Evolutionary conservation across 2,888 invertebrate species (phyloP).

Genomic region (Conus canariensis): DNA sequence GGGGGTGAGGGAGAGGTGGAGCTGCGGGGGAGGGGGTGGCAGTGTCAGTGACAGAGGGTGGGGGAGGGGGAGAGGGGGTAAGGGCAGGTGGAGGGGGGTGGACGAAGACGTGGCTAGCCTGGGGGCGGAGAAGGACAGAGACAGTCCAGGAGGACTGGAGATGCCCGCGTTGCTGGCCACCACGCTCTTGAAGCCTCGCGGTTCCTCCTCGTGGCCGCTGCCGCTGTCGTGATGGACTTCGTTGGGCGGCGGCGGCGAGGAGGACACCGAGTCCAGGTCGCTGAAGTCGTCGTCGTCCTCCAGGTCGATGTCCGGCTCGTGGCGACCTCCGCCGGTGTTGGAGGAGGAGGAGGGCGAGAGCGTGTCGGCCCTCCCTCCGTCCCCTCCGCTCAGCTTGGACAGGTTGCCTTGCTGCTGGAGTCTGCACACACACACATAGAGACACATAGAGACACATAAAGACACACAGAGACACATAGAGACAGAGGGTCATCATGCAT

Average conservation of each 20-base stretch:
- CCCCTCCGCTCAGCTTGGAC: slow-evolving; percentile 43
- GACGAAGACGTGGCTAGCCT: neutral
- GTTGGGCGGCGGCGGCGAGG: slow-evolving; percentile 13
- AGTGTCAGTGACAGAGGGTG: slow-evolving; percentile 11
- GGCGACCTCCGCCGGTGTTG: slow-evolving; percentile 45
- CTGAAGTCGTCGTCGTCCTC: slow-evolving; percentile 54
- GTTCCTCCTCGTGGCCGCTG: slow-evolving; percentile 11
- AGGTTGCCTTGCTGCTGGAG: slow-evolving; percentile 50
- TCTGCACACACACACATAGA: slow-evolving; percentile 39
- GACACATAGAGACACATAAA: neutral
- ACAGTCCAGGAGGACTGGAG: neutral
- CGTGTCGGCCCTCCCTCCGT: slow-evolving; percentile 40
- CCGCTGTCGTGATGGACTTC: slow-evolving; percentile 26
- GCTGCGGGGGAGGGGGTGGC: slow-evolving; percentile 8
- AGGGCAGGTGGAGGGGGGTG: neutral
- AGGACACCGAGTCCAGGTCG: slow-evolving; percentile 47
- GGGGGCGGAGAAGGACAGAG: neutral
- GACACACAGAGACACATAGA: neutral
- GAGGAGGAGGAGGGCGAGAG: slow-evolving; percentile 50
- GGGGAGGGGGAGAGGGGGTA: neutral
- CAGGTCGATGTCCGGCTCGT: slow-evolving; percentile 50
- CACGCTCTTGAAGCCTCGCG: neutral
- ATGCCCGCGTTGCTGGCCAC: neutral
- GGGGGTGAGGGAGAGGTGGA: neutral
- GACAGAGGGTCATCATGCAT: no score